Percentiles rank a stretch among this genome's conserved stretches.
Evolutionary conservation across 2,797 vertebrate species (phyloP).

Genomic region (Arrhamphus sclerolepis): DNA sequence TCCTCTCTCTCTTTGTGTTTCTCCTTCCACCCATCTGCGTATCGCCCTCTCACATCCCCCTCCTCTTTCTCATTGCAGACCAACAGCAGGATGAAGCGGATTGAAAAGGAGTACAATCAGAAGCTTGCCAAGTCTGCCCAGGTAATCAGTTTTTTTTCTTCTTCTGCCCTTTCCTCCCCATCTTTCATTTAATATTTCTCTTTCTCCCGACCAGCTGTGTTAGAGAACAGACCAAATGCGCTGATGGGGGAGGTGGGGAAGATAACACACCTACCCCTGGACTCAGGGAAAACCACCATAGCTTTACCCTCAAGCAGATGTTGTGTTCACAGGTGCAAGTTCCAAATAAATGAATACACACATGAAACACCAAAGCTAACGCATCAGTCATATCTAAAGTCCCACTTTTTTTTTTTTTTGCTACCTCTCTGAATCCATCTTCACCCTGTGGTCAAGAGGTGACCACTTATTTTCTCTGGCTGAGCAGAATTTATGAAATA

Average conservation of each 20-base stretch:
- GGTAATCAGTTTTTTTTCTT: slow-evolving; percentile 77
- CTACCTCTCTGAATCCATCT: no score
- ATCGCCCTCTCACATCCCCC: slow-evolving; percentile 54
- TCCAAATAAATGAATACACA: slow-evolving; percentile 10
- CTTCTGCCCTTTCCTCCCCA: slow-evolving; percentile 21
- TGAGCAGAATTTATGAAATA: no score
- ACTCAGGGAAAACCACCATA: slow-evolving; percentile 16
- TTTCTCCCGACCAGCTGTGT: slow-evolving; percentile 41
- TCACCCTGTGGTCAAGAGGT: no score
- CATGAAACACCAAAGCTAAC: slow-evolving; percentile 10
- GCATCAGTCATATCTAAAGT: neutral
- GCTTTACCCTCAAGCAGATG: slow-evolving; percentile 28
- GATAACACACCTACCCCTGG: slow-evolving; percentile 11
- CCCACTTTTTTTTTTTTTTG: no score
- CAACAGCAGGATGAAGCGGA: slow-evolving; percentile 88
- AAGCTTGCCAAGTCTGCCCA: slow-evolving; percentile 88
- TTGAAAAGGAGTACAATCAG: slow-evolving; percentile 88
- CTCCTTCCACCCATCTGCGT: slow-evolving; percentile 58
- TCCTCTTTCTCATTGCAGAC: slow-evolving; percentile 84
- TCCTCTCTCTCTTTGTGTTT: slow-evolving; percentile 53
- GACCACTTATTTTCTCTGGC: no score
- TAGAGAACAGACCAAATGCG: slow-evolving; percentile 20
- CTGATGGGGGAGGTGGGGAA: slow-evolving; percentile 29
- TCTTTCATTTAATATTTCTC: slow-evolving; percentile 37
- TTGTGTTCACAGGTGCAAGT: slow-evolving; percentile 7